Evolutionary conservation across 2,888 invertebrate species (phyloP), one percentile per base, ranked within the genome.

Genomic region (Timema podura): DNA sequence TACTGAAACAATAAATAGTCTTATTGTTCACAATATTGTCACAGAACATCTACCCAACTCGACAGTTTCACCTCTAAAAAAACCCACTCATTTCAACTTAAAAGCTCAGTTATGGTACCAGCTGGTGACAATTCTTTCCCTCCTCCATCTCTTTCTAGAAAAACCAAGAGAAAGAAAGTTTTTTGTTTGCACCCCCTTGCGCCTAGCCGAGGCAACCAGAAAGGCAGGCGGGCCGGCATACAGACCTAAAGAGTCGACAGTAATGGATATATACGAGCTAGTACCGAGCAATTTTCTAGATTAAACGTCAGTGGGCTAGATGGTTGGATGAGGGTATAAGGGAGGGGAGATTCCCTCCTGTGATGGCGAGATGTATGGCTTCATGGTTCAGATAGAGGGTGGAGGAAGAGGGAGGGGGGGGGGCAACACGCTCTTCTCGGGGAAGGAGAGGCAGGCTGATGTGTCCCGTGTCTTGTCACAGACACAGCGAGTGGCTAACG

Each of bases 261-360:
- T 85, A 85, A 86, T 85, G 84, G 84, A 86, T 84, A 85, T 83
- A 84, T 85, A 86, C 84, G 85, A 83, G 82, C 82, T 30, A 83
- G 82, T 82, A 77, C 77, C 82, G 82, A 83, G 85, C 86, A 86
- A 86, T 86, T 86, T 86, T 84, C 85, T 85, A 86, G 85, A 86
- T 86, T 86, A 86, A 86, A 86, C 85, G 85, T 85, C 85, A 85
- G 70, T 65, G 71, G 67, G 65, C 59, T 64, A 64, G 69, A 46
- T 65, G 71, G 30, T 47, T 68, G 67, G 69, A 54, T 44, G 64
- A 65, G 48, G 70, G 51, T 48, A 67, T 54, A 46, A 47, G 67
- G 15, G 64, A 54, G 49, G 72, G 69, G 57, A 30, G 30, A 30
- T 30, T 30, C 30, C 47, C 64, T 64, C 65, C 69, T 65, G 70